Evolutionary conservation across 2,797 vertebrate species (phyloP).

Genomic region (Denticeps clupeoides): DNA sequence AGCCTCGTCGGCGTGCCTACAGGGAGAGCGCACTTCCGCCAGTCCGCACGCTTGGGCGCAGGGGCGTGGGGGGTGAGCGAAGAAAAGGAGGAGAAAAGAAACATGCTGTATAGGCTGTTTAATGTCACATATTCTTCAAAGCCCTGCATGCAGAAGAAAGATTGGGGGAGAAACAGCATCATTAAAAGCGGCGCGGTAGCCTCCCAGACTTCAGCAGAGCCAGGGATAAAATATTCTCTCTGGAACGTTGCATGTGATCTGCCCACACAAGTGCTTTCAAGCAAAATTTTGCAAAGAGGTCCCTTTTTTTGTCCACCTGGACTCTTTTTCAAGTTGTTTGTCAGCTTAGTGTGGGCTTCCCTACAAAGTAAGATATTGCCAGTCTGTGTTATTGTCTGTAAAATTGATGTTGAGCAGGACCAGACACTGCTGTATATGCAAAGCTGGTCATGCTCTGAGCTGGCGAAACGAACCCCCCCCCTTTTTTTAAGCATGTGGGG

Average conservation of each 20-base stretch:
- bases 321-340: too few species aligned
- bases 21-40: constrained; percentile 28
- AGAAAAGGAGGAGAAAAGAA: neutral
- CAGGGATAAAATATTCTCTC: constrained; percentile 1
- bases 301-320: too few species aligned
- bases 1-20: constrained; percentile 36
- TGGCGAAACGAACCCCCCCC: too few species aligned
- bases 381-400: too few species aligned
- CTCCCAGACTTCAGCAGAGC: neutral
- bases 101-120: neutral
- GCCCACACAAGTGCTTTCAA: neutral
- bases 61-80: too few species aligned
- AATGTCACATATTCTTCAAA: constrained; percentile 4
- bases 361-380: too few species aligned
- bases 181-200: constrained; percentile 1
- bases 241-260: neutral
- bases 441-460: too few species aligned
- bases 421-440: too few species aligned
- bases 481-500: too few species aligned
- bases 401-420: too few species aligned
- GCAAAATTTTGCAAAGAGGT: too few species aligned
- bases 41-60: constrained; percentile 26
- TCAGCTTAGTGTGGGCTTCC: too few species aligned
- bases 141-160: neutral
- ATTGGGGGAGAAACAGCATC: neutral